These are phyloP conservation scores for Bathybates hornii DNA, from an alignment of 2,113 vertebrate species.

Conservation along the genomic window DNA sequence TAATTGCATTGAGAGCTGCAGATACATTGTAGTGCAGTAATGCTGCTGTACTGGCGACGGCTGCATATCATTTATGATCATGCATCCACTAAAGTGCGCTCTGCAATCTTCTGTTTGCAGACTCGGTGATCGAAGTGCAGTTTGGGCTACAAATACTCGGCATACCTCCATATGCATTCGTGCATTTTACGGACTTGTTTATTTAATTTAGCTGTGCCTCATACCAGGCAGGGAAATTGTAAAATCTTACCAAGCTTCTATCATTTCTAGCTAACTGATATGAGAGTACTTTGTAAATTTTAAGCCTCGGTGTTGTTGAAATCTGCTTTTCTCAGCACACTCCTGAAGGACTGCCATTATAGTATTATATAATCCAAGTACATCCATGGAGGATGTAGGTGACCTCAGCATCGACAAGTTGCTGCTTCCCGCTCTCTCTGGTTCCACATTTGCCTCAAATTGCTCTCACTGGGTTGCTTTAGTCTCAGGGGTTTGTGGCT, in stretches of 20 bases:
- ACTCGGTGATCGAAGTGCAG: neutral
- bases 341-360: neutral
- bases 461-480: conserved; percentile 60
- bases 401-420: conserved; percentile 52
- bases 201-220: neutral
- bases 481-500: conserved; percentile 71
- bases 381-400: neutral
- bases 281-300: neutral
- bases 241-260: neutral
- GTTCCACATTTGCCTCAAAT: conserved; percentile 18
- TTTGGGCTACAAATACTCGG: conserved; percentile 2
- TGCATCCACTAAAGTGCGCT: neutral
- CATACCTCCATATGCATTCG: neutral
- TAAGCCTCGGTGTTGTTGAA: neutral
- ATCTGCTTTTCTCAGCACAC: neutral
- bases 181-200: conserved; percentile 29
- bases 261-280: neutral
- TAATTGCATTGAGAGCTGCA: neutral
- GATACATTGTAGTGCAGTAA: neutral
- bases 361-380: neutral
- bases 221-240: neutral
- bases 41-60: neutral
- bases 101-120: neutral
- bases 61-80: neutral
- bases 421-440: conserved; percentile 21